Percentiles rank a stretch among this genome's conserved stretches.
These are phyloP conservation scores for Cataglyphis cursor DNA, from an alignment of 2,888 invertebrate genomes.

Conservation along the genomic window DNA sequence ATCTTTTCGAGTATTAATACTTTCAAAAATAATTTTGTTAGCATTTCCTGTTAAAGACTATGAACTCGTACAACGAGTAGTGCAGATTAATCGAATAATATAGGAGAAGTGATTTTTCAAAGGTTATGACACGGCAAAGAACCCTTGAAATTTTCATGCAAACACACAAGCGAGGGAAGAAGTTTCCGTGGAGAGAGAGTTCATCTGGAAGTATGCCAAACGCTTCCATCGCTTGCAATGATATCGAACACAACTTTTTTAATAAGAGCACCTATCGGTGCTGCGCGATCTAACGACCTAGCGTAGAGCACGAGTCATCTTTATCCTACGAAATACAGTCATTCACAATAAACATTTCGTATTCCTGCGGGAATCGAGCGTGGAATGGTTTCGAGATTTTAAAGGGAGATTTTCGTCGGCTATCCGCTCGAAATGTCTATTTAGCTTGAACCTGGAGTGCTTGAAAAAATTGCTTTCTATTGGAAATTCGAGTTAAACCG, in stretches of 20 bases:
- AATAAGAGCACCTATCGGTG: slow-evolving; percentile 44
- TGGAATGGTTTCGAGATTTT: neutral
- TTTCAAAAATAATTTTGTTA: slow-evolving; percentile 1
- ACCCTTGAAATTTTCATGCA: slow-evolving; percentile 54
- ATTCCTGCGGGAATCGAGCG: neutral
- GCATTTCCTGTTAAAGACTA: neutral
- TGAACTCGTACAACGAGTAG: slow-evolving; percentile 8
- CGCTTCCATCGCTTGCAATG: slow-evolving; percentile 35
- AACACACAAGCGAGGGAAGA: slow-evolving; percentile 55
- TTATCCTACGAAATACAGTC: neutral
- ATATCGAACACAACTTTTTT: slow-evolving; percentile 59
- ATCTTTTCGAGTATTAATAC: slow-evolving; percentile 2
- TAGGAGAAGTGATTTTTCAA: slow-evolving; percentile 39
- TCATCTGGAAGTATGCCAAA: slow-evolving; percentile 67
- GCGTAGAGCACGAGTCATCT: neutral
- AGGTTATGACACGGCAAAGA: slow-evolving; percentile 2
- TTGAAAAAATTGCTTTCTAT: slow-evolving; percentile 36
- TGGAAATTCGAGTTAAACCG: slow-evolving; percentile 34
- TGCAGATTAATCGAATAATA: slow-evolving; percentile 34
- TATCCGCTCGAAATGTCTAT: slow-evolving; percentile 15
- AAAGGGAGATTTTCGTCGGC: neutral
- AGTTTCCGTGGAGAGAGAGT: slow-evolving; percentile 53
- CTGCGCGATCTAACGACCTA: neutral
- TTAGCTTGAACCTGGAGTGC: slow-evolving; percentile 13
- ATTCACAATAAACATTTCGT: slow-evolving; percentile 33